Percentiles rank a stretch among this genome's conserved stretches.
phyloP scores from a whole-genome alignment of 2,797 vertebrate species.

The Scyliorhinus canicula region DNA sequence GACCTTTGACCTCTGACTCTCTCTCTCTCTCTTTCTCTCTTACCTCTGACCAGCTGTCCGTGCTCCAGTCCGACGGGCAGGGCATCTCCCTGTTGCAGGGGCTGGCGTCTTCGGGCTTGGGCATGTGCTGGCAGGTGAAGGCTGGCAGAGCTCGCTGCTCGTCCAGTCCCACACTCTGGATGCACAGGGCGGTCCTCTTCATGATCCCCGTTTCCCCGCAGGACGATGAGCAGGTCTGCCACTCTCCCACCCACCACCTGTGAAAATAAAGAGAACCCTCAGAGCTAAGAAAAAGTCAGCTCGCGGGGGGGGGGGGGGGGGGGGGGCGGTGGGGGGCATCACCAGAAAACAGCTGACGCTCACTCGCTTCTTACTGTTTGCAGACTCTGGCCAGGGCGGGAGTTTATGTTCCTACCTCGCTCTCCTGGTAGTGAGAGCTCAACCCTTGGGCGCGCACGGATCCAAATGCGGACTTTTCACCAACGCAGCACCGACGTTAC shows the following conservation, averaged over 20 bases:
- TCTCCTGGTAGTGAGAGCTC: not conserved
- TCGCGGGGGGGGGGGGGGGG: too few relatives aligned
- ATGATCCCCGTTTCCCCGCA: conserved; percentile 66
- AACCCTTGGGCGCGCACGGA: not conserved
- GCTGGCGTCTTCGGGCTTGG: conserved; percentile 57
- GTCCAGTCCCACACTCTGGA: conserved; percentile 72
- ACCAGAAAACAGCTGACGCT: not conserved
- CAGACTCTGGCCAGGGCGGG: too few relatives aligned
- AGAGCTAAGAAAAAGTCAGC: too few relatives aligned
- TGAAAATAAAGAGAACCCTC: not conserved
- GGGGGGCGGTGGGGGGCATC: not conserved
- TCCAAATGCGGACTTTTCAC: not conserved
- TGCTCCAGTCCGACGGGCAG: conserved; percentile 75
- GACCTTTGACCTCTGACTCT: conserved; percentile 39
- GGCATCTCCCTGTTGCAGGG: conserved; percentile 66
- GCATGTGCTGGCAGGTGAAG: conserved; percentile 61
- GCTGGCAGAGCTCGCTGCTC: conserved; percentile 73
- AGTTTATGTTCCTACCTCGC: not conserved
- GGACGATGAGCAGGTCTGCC: conserved; percentile 76
- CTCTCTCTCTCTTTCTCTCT: too few relatives aligned
- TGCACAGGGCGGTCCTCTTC: conserved; percentile 76
- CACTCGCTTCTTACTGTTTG: not conserved
- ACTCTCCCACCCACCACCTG: conserved; percentile 90
- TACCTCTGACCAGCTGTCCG: conserved; percentile 82
- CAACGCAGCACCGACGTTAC: not conserved